Conservation (phyloP, 2,888 invertebrate genomes). For the Acheta domesticus region DNA sequence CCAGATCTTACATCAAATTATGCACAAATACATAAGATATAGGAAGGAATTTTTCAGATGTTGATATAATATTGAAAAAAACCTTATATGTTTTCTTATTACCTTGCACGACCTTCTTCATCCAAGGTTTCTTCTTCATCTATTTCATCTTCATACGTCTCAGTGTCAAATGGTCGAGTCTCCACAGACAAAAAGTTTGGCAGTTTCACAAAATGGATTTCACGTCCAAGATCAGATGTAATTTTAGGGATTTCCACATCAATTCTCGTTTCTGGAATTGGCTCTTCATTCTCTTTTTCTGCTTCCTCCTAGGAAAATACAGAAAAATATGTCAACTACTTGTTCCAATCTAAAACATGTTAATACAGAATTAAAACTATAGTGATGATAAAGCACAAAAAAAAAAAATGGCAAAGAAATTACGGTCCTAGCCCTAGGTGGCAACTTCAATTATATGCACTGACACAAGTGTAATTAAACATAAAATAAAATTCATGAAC, state of each 20-base stretch:
- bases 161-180: constrained; percentile 91
- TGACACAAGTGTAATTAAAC: no score
- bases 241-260: constrained; percentile 97
- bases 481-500: no score
- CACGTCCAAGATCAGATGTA: constrained; percentile 84
- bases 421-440: not conserved
- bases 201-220: constrained; percentile 92
- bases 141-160: constrained; percentile 96
- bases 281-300: constrained; percentile 71
- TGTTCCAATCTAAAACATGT: not conserved
- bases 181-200: constrained; percentile 98
- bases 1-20: no score
- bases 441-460: not conserved
- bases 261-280: constrained; percentile 86
- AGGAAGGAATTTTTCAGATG: no score
- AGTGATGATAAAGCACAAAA: not conserved
- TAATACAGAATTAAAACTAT: not conserved
- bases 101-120: constrained; percentile 92
- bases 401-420: not conserved
- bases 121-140: constrained; percentile 97
- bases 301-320: constrained; percentile 47
- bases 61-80: no score
- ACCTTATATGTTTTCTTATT: constrained; percentile 29
- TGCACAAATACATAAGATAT: no score
- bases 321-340: not conserved